Evolutionary conservation across 2,888 invertebrate species (phyloP).

Genomic region (Cheilosia impressa): DNA sequence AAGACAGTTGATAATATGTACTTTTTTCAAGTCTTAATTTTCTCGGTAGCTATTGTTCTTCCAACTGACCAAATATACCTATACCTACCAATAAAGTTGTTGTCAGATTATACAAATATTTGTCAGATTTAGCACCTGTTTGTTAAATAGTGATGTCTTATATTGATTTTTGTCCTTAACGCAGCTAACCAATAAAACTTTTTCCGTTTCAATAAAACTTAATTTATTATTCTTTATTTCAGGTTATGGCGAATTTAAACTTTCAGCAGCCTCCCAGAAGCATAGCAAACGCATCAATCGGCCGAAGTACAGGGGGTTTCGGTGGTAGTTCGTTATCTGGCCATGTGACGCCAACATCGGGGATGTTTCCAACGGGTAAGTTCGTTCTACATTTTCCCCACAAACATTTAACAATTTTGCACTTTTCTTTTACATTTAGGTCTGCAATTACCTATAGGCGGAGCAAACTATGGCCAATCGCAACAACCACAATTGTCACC

Average conservation of each 20-base stretch:
- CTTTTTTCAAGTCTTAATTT: too few species aligned
- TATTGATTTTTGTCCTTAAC: background rate
- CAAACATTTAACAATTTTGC: background rate
- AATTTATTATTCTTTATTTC: constrained; percentile 73
- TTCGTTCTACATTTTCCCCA: background rate
- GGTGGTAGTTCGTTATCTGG: constrained; percentile 88
- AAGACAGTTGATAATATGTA: too few species aligned
- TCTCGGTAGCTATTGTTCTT: too few species aligned
- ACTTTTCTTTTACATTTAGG: constrained; percentile 29
- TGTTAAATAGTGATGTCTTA: too few species aligned
- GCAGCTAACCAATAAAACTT: background rate
- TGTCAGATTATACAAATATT: too few species aligned
- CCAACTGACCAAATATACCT: too few species aligned
- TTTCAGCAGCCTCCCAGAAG: constrained; percentile 95
- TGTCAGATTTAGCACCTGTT: too few species aligned
- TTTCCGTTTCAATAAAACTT: background rate
- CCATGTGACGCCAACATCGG: constrained; percentile 90
- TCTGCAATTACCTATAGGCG: constrained; percentile 78
- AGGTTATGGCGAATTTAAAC: constrained; percentile 97
- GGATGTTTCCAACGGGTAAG: constrained; percentile 86
- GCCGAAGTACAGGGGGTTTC: constrained; percentile 87
- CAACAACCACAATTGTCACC: constrained; percentile 86
- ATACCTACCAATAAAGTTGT: too few species aligned
- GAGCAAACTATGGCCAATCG: constrained; percentile 84
- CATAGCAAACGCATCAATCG: constrained; percentile 91